A percentile compares a stretch with the other conserved stretches of the same genome.
phyloP scores from a whole-genome alignment of 2,888 invertebrate species.

The Melangyna quadrimaculata region DNA sequence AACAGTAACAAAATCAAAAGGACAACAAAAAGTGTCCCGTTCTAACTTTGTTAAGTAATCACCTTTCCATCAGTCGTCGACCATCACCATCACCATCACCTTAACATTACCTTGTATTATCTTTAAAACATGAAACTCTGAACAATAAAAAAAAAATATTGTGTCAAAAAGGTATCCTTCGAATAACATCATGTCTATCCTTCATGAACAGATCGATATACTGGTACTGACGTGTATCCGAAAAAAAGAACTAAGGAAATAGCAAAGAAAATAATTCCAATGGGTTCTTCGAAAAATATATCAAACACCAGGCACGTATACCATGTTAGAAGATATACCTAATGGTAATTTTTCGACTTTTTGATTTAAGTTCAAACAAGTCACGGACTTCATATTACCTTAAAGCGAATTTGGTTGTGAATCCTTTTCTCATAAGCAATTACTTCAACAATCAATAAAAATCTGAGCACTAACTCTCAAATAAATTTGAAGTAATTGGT shows the following conservation, averaged over 20 bases:
- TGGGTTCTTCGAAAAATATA: neutral
- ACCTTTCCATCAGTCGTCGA: neutral
- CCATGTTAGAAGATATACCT: neutral
- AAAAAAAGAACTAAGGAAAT: neutral
- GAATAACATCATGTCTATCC: neutral
- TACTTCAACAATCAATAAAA: neutral
- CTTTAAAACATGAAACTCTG: neutral
- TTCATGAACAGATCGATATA: neutral
- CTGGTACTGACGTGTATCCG: neutral
- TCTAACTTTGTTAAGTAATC: conserved; percentile 4
- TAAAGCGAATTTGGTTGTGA: neutral
- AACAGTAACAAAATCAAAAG: neutral
- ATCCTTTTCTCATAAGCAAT: neutral
- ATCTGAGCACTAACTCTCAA: neutral
- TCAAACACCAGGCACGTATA: neutral
- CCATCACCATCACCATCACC: neutral
- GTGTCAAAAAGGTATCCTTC: neutral
- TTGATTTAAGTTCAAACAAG: neutral
- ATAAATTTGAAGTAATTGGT: neutral
- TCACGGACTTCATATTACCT: neutral
- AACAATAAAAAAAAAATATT: too few relatives aligned
- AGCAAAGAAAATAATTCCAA: neutral
- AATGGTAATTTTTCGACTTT: neutral
- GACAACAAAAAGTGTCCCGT: neutral
- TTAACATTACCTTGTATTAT: neutral